Evolutionary conservation across 2,888 invertebrate genomes (phyloP), one percentile per base, ranked within the genome.

Genomic region (Trichopria drosophilae): DNA sequence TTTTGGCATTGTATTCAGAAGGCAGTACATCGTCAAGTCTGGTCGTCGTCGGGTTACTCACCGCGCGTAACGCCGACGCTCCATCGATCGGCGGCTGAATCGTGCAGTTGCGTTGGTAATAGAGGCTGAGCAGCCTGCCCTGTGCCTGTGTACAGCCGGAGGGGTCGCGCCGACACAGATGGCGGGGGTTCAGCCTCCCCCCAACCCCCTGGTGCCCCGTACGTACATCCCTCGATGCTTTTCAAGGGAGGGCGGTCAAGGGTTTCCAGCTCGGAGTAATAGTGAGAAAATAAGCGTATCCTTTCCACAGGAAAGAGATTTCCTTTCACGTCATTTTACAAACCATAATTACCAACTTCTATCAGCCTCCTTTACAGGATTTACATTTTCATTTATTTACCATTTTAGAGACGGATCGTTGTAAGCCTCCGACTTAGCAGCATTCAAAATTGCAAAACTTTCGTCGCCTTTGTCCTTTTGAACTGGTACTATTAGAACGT

Each of bases 1-100:
- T n/a, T n/a, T n/a, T n/a, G n/a, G 29, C 20, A 19, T 19, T 18
- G 22, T 45, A 37, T 29, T 12, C 19, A 23, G 7, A 36, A 20
- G 15, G 36, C 16, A 10, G 26, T 23, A 24, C 23, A 23, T 18
- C 15, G 16, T 13, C 32, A 16, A 9, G n/a, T n/a, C n/a, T n/a
- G 54, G 53, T 53, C 62, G 65, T 61, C 68, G 68, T 68, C 66
- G 67, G 67, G 69, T 72, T 71, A 72, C 66, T 72, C 71, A 71
- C 71, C 72, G 69, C 63, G 67, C 66, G 65, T n/a, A n/a, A n/a
- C n/a, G n/a, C n/a, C 69, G 71, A 68, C 69, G 72, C 71, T 72
- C 68, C 67, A 72, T 72, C 72, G 72, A 72, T 72, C 72, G 67
- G 53, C 51, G 47, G 62, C 57, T 57, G 59, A n/a, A n/a, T n/a